Percentiles rank a stretch among this genome's conserved stretches.
Evolutionary conservation across 2,888 invertebrate species (phyloP).

Genomic region (Patella depressa): DNA sequence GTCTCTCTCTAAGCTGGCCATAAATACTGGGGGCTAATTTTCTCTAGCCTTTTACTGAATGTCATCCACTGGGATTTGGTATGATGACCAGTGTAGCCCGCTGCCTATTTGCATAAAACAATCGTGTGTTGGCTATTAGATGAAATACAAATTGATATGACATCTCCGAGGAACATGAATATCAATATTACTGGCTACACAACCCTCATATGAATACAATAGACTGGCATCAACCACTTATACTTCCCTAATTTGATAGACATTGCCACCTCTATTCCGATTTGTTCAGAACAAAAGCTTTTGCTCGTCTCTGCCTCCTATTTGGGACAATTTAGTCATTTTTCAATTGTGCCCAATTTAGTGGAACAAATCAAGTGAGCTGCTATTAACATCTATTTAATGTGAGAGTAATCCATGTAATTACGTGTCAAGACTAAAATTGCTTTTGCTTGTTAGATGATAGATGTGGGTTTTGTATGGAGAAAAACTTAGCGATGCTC

Average conservation of each 20-base stretch:
- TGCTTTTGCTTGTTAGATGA: conserved; percentile 9
- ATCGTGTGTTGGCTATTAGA: conserved; percentile 7
- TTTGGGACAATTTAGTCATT: neutral
- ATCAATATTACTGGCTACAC: conserved; percentile 7
- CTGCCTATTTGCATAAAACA: conserved; percentile 3
- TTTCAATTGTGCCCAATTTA: conserved; percentile 2
- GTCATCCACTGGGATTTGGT: conserved; percentile 7
- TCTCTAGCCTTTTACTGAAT: conserved; percentile 10
- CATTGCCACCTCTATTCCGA: neutral
- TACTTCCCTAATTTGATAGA: conserved; percentile 8
- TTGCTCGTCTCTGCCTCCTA: neutral
- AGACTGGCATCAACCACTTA: conserved; percentile 9
- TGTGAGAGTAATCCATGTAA: conserved; percentile 2
- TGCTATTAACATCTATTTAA: conserved; percentile 9
- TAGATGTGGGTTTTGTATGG: conserved; percentile 5
- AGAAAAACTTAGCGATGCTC: conserved; percentile 1
- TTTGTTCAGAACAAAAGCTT: conserved; percentile 4
- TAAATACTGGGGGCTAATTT: neutral
- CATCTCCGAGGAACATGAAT: conserved; percentile 6
- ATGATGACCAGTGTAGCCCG: neutral
- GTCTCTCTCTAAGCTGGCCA: neutral
- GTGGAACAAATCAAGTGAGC: conserved; percentile 3
- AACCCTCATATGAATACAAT: conserved; percentile 5
- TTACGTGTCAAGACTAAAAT: conserved; percentile 11
- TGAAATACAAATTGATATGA: conserved; percentile 9